Percentiles rank a stretch among this genome's conserved stretches.
Evolutionary conservation across 2,888 invertebrate genomes (phyloP).

Genomic region (Malachius bipustulatus): DNA sequence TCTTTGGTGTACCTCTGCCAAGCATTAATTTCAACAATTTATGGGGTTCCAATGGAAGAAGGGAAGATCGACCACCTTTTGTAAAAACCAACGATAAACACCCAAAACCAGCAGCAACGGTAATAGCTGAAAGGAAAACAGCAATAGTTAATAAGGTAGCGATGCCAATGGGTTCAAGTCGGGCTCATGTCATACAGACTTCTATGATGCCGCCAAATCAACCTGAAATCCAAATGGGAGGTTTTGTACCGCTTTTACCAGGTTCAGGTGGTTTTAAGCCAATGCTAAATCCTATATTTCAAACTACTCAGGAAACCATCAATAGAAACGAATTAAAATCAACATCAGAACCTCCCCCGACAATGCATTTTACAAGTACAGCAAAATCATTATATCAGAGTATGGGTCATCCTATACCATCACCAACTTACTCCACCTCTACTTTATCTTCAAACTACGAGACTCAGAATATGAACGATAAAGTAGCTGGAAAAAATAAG

Average conservation of each 20-base stretch:
- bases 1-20: constrained; percentile 75
- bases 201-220: constrained; percentile 32
- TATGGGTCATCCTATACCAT: constrained; percentile 16
- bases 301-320: constrained; percentile 1
- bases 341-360: background rate
- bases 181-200: constrained; percentile 10
- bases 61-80: no score
- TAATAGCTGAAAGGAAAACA: constrained; percentile 20
- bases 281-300: constrained; percentile 40
- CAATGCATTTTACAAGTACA: background rate
- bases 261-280: constrained; percentile 65
- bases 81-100: constrained; percentile 21
- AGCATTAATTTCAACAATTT: constrained; percentile 57
- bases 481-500: background rate
- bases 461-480: background rate
- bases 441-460: no score
- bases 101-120: constrained; percentile 20
- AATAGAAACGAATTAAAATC: background rate
- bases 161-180: constrained; percentile 6
- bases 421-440: constrained; percentile 14
- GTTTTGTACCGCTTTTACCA: constrained; percentile 65
- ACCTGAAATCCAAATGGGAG: constrained; percentile 60
- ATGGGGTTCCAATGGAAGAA: constrained; percentile 29
- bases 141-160: constrained; percentile 30
- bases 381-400: background rate